phyloP scores from a whole-genome alignment of 2,888 invertebrate genomes.

The Sturmia bella region DNA sequence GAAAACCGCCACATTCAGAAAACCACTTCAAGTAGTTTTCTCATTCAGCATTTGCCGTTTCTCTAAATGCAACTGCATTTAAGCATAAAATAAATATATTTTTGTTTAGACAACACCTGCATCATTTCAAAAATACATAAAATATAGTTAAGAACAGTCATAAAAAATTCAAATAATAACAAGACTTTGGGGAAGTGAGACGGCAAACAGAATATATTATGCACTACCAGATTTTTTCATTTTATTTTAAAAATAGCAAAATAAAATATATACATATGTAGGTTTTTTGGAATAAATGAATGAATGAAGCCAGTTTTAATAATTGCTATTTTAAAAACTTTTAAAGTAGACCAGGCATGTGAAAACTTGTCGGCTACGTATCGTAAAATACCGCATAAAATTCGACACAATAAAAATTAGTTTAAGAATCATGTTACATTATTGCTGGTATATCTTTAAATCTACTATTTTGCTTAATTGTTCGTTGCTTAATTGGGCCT shows the following conservation, averaged over 20 bases:
- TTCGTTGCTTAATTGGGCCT: too few relatives aligned
- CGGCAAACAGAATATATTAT: neutral
- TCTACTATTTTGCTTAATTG: too few relatives aligned
- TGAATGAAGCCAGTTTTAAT: constrained; percentile 27
- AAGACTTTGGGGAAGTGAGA: constrained; percentile 34
- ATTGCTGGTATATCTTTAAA: too few relatives aligned
- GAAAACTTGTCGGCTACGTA: neutral
- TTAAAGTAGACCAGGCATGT: neutral
- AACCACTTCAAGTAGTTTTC: constrained; percentile 52
- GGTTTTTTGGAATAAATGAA: too few relatives aligned
- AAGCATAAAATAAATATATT: constrained; percentile 36
- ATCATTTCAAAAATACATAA: constrained; percentile 64
- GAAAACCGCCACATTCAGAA: constrained; percentile 22
- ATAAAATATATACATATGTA: neutral
- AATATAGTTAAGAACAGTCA: constrained; percentile 4
- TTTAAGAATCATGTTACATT: too few relatives aligned
- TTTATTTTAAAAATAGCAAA: constrained; percentile 9
- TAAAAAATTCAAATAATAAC: neutral
- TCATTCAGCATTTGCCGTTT: constrained; percentile 5
- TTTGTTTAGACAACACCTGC: constrained; percentile 66
- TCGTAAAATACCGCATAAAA: too few relatives aligned
- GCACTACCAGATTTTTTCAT: constrained; percentile 10
- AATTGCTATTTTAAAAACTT: constrained; percentile 4
- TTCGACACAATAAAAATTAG: too few relatives aligned
- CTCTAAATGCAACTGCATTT: constrained; percentile 50